Base-by-base conservation (phyloP, 2,888 invertebrate genomes). In the Malachius bipustulatus region DNA sequence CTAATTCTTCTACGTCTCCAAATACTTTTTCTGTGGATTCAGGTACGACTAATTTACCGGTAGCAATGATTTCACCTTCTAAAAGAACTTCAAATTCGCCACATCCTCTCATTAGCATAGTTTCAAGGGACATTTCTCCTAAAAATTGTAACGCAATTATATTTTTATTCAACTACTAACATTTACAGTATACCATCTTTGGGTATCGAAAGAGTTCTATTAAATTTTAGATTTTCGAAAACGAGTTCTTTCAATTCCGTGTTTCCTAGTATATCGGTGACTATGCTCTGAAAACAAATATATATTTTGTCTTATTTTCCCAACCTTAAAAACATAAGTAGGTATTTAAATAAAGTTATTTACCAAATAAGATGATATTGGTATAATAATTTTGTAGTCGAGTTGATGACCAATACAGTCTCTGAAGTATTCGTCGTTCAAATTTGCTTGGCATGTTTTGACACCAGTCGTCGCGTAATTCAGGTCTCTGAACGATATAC, bases 401-500 rank as follows among this genome's bases (percentile, higher is more conserved):
- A 62, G 39, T 44, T 59, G 57, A 46, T 63, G 57, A 3, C 56
- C 56, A 3, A 52, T 48, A 30, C 55, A 55, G 16, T 60, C 51
- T 32, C 54, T 49, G 38, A 57, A 62, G 38, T 60, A 54, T 35
- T 59, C 58, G 49, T 75, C 75, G 35, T 58, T 60, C 10, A 67
- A 49, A 2, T 62, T 60, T 34, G 75, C 69, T 61, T 62, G 49
- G 19, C 59, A 49, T 33, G 57, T 55, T 40, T 51, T 50, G 9
- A 59, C 55, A 38, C 57, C 59, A 41, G 37, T 55, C 55, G 10
- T 60, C 58, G 44, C 58, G 57, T 13, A 57, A 37, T 11, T 56
- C 57, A 10, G 56, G 54, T 30, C 76, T 66, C 84, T 84, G 85
- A 41, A 77, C 76, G 77, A 76, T 43, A 81, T 81, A 16, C 75